Conservation (phyloP, 1,140 invertebrate species). For the Hyposmocoma kahamanoa region DNA sequence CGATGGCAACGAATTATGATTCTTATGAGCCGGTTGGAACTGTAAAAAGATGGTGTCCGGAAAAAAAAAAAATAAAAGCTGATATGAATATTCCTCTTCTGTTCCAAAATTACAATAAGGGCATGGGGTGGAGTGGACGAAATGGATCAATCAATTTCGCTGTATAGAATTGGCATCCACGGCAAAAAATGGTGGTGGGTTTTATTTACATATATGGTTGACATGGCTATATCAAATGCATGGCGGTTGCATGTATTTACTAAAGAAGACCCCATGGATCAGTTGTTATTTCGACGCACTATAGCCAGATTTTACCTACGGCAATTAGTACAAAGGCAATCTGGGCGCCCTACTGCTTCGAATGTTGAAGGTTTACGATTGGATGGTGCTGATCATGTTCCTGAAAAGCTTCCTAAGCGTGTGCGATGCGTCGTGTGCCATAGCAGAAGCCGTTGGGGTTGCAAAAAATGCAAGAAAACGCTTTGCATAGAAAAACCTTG, state of each 20-base stretch:
- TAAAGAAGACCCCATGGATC: constrained; percentile 24
- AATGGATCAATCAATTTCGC: constrained; percentile 22
- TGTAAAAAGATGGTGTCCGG: constrained; percentile 31
- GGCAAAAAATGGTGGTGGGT: constrained; percentile 33
- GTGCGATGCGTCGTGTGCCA: constrained; percentile 27
- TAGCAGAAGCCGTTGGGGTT: constrained; percentile 22
- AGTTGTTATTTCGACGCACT: constrained; percentile 24
- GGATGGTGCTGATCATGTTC: constrained; percentile 27
- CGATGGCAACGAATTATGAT: constrained; percentile 31
- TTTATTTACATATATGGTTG: constrained; percentile 37
- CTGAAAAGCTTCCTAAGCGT: constrained; percentile 23
- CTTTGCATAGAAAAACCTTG: constrained; percentile 27
- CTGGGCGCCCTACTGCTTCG: constrained; percentile 21
- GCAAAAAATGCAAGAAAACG: constrained; percentile 25
- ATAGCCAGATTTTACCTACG: constrained; percentile 24
- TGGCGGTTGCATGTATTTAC: constrained; percentile 32
- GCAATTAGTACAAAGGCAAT: constrained; percentile 16
- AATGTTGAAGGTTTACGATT: constrained; percentile 16
- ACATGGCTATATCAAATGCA: constrained; percentile 34
- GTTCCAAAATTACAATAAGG: constrained; percentile 38
- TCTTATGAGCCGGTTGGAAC: constrained; percentile 25
- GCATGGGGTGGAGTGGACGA: constrained; percentile 45
- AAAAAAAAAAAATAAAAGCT: constrained; percentile 33
- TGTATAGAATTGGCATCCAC: constrained; percentile 20
- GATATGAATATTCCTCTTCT: constrained; percentile 31